A percentile compares a stretch with the other conserved stretches of the same genome.
phyloP scores from a whole-genome alignment of 2,113 vertebrate species.

The Ptilonorhynchus violaceus region DNA sequence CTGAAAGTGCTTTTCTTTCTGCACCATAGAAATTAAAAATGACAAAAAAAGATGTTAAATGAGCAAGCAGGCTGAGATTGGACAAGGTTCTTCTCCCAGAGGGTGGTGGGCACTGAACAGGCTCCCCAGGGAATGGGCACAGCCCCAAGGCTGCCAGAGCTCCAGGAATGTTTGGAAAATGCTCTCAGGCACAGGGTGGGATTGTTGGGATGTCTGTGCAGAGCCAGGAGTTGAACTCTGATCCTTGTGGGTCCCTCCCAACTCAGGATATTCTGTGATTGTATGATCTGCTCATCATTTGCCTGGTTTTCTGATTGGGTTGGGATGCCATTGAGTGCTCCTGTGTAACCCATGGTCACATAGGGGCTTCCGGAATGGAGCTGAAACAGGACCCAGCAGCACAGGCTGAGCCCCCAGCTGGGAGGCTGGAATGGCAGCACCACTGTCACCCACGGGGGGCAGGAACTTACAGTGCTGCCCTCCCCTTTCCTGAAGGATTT shows the following conservation, averaged over 20 bases:
- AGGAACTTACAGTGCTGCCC: not conserved
- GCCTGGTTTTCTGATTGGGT: not conserved
- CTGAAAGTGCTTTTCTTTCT: not conserved
- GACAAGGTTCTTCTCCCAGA: not conserved
- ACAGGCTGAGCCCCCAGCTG: not conserved
- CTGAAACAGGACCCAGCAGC: not conserved
- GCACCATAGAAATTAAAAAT: not conserved
- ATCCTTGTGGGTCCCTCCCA: not conserved
- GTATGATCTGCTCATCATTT: not conserved
- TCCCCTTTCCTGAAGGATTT: not conserved
- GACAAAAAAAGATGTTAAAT: not conserved
- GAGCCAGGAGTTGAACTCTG: not conserved
- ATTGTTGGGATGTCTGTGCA: not conserved
- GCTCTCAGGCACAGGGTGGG: not conserved
- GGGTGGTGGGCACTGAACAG: not conserved
- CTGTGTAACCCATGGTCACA: fast-evolving
- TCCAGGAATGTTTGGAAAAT: not conserved
- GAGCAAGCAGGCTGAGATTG: not conserved
- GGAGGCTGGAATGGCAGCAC: not conserved
- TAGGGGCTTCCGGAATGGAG: not conserved
- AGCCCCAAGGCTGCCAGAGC: not conserved
- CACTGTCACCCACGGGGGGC: fast-evolving
- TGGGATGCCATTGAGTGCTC: not conserved
- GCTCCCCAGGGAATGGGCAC: not conserved
- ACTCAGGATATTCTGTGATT: not conserved